A percentile compares a stretch with the other conserved stretches of the same genome.
Conservation (phyloP, 1,140 invertebrate species). For the Sycophila sp. region DNA sequence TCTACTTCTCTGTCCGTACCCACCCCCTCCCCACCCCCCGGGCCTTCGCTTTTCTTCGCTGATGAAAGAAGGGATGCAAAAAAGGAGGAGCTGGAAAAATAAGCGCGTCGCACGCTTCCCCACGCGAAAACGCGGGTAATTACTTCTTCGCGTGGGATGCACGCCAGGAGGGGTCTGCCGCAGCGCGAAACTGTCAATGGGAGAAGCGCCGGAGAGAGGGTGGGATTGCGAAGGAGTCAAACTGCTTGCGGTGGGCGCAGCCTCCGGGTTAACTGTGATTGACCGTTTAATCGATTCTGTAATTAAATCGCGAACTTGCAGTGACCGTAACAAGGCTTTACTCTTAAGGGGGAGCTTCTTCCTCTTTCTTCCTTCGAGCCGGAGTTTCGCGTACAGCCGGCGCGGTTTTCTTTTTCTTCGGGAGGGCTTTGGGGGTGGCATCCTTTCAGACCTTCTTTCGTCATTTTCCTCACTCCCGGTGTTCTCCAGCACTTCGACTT, state of each 20-base stretch:
- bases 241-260: no score
- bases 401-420: background rate
- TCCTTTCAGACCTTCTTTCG: background rate
- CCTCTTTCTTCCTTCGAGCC: background rate
- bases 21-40: background rate
- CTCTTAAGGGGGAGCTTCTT: constrained; percentile 41
- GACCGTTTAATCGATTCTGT: constrained; percentile 53
- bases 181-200: no score
- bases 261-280: constrained; percentile 48
- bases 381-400: no score
- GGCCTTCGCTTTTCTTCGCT: background rate
- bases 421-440: background rate
- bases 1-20: constrained; percentile 9
- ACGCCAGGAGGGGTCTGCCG: background rate
- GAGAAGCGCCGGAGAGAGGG: background rate
- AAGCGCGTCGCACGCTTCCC: background rate
- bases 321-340: constrained; percentile 27
- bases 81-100: background rate
- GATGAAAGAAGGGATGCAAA: background rate
- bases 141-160: background rate
- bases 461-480: background rate
- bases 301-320: constrained; percentile 47
- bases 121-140: background rate
- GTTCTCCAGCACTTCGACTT: background rate
- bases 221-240: no score